phyloP scores from a whole-genome alignment of 2,888 invertebrate genomes.

The Oconnorella tubifera region DNA sequence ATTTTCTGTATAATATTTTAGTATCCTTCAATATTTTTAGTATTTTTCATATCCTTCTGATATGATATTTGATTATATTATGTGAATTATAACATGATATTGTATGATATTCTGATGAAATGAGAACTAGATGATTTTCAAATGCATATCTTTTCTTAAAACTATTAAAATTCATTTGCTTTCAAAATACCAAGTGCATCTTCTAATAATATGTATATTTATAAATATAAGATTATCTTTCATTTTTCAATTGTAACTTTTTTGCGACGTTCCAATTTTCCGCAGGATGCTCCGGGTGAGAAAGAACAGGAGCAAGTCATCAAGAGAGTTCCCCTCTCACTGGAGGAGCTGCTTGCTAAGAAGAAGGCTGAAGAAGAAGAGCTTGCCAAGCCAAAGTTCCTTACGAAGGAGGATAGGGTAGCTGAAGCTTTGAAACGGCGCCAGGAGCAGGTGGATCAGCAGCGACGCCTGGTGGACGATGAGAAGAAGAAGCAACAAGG shows the following conservation, averaged over 20 bases:
- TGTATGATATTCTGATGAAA: too few relatives aligned
- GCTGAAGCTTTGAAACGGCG: slow-evolving; percentile 82
- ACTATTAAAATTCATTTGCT: too few relatives aligned
- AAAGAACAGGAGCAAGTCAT: slow-evolving; percentile 33
- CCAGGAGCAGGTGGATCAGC: slow-evolving; percentile 78
- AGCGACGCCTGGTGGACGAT: slow-evolving; percentile 70
- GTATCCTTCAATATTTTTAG: too few relatives aligned
- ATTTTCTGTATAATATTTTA: too few relatives aligned
- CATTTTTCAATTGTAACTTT: not conserved
- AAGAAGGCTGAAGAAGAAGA: slow-evolving; percentile 94
- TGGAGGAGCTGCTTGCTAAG: slow-evolving; percentile 91
- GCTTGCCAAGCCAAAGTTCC: slow-evolving; percentile 80
- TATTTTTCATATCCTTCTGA: too few relatives aligned
- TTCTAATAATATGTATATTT: too few relatives aligned
- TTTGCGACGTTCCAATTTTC: not conserved
- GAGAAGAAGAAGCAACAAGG: slow-evolving; percentile 65
- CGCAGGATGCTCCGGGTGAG: slow-evolving; percentile 20
- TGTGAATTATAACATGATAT: too few relatives aligned
- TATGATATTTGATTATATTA: too few relatives aligned
- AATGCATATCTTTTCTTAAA: too few relatives aligned
- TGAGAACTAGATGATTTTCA: too few relatives aligned
- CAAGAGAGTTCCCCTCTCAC: slow-evolving; percentile 76
- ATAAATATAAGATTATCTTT: not conserved
- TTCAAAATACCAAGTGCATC: too few relatives aligned
- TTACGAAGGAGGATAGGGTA: slow-evolving; percentile 91